phyloP scores from a whole-genome alignment of 2,113 vertebrate species.

The Sinocyclocheilus anshuiensis region DNA sequence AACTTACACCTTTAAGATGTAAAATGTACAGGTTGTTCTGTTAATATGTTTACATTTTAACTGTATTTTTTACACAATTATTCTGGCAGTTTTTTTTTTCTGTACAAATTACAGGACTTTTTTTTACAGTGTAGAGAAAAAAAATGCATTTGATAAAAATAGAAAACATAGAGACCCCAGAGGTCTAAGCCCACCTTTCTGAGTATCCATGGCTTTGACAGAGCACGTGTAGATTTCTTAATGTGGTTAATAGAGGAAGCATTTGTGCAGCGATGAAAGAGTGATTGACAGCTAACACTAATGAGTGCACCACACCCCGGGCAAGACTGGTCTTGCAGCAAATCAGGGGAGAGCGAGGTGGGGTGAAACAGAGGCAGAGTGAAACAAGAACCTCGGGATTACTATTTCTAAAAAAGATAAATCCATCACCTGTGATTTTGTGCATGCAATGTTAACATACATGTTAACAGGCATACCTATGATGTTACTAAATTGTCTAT shows the following conservation, averaged over 20 bases:
- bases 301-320: slow-evolving; percentile 61
- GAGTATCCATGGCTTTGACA: slow-evolving; percentile 56
- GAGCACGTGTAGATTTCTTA: slow-evolving; percentile 60
- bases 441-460: neutral
- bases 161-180: slow-evolving; percentile 11
- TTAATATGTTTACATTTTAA: no score
- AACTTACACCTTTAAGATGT: no score
- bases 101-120: no score
- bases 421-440: neutral
- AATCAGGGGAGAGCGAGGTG: neutral
- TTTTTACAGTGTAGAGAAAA: no score
- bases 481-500: neutral
- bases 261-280: slow-evolving; percentile 66
- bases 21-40: no score
- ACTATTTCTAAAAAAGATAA: slow-evolving; percentile 4
- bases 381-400: slow-evolving; percentile 4
- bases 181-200: slow-evolving; percentile 51
- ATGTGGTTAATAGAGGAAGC: slow-evolving; percentile 61
- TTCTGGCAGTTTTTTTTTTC: no score
- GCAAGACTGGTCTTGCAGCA: slow-evolving; percentile 55
- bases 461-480: neutral
- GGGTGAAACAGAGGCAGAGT: slow-evolving; percentile 35
- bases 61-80: no score
- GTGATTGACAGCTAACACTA: slow-evolving; percentile 65
- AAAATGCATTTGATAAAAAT: neutral